These are phyloP conservation scores for Nebria brevicollis DNA, from an alignment of 2,888 invertebrate species.

Conservation along the genomic window DNA sequence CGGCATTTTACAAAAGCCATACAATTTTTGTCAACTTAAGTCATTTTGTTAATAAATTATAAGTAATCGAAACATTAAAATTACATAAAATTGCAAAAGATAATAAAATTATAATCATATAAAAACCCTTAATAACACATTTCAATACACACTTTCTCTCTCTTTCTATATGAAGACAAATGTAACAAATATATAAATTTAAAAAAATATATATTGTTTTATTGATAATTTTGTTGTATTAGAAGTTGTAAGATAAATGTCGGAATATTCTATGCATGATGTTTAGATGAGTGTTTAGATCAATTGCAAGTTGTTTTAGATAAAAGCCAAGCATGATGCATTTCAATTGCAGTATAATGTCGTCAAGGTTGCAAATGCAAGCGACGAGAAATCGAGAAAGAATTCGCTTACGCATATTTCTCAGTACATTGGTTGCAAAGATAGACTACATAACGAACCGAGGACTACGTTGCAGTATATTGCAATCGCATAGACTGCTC, in stretches of 20 bases:
- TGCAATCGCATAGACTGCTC: not conserved
- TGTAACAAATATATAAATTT: too few species aligned
- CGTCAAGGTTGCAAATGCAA: not conserved
- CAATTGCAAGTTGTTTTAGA: not conserved
- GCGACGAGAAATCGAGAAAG: conserved; percentile 4
- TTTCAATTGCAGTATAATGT: not conserved
- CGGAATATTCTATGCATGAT: not conserved
- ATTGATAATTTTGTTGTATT: too few species aligned
- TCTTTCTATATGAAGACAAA: too few species aligned
- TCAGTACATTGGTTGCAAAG: conserved; percentile 10
- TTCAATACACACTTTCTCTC: too few species aligned
- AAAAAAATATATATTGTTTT: too few species aligned
- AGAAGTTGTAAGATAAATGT: too few species aligned
- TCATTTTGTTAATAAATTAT: too few species aligned
- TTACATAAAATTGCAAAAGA: too few species aligned
- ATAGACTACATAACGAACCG: not conserved
- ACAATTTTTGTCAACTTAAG: too few species aligned
- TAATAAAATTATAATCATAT: too few species aligned
- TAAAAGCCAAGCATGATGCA: not conserved
- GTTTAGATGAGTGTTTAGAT: not conserved
- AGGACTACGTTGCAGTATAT: not conserved
- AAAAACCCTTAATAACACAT: too few species aligned
- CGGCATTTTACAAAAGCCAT: not conserved
- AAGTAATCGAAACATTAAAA: too few species aligned
- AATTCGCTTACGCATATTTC: conserved; percentile 18